These are phyloP conservation scores for Lepilemur septentrionalis DNA, from an alignment of 2,797 vertebrate species.

Conservation along the genomic window DNA sequence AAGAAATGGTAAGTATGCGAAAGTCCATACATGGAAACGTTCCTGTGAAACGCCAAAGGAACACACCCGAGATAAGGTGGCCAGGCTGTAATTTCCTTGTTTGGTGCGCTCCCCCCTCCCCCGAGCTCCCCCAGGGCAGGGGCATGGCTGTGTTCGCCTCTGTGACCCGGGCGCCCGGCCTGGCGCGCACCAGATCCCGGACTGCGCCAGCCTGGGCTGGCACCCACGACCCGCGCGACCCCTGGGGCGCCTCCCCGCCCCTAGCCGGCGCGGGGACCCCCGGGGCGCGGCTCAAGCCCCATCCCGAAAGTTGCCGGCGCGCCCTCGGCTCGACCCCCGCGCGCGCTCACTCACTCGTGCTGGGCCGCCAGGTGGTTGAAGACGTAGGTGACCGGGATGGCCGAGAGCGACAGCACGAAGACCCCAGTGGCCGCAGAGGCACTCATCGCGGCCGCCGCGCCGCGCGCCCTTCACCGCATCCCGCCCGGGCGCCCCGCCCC, in stretches of 20 bases:
- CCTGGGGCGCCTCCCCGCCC: neutral
- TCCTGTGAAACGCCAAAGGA: neutral
- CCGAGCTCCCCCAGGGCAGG: neutral
- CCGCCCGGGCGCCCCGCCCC: conserved; percentile 23
- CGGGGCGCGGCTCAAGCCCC: neutral
- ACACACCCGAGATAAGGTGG: neutral
- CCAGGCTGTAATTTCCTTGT: neutral
- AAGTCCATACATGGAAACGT: conserved; percentile 58
- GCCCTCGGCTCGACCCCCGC: neutral
- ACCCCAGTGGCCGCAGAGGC: conserved; percentile 93
- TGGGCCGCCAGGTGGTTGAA: conserved; percentile 89
- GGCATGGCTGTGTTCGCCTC: neutral
- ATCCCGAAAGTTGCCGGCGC: neutral
- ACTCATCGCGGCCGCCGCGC: conserved; percentile 86
- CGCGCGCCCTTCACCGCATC: conserved; percentile 68
- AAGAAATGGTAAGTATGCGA: neutral
- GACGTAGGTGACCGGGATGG: conserved; percentile 92
- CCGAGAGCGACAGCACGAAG: conserved; percentile 92
- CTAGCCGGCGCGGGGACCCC: neutral
- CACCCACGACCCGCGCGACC: neutral
- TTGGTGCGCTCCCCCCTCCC: neutral
- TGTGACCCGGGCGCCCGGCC: neutral
- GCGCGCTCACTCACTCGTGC: conserved; percentile 86
- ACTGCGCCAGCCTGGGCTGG: neutral
- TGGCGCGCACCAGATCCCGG: neutral